phyloP scores from a whole-genome alignment of 1,140 invertebrate species.

The Neodiprion lecontei region DNA sequence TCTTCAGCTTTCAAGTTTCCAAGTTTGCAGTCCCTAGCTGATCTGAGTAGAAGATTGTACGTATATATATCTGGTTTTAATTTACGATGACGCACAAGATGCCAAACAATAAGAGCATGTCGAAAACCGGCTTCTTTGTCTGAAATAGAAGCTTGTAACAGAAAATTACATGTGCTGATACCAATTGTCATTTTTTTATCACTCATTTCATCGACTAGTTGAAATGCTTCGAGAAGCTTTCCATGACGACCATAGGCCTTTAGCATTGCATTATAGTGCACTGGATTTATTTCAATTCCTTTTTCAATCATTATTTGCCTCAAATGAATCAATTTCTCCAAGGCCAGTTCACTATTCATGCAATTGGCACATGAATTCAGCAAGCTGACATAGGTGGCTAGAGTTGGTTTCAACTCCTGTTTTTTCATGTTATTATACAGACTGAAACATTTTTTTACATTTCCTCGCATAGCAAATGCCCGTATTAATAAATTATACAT shows the following conservation, averaged over 20 bases:
- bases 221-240: constrained; percentile 77
- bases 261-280: constrained; percentile 87
- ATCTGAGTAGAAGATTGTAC: constrained; percentile 83
- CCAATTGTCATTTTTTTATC: constrained; percentile 70
- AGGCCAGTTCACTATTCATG: constrained; percentile 71
- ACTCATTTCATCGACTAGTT: constrained; percentile 84
- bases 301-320: constrained; percentile 74
- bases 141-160: constrained; percentile 83
- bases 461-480: constrained; percentile 80
- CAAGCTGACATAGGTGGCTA: constrained; percentile 80
- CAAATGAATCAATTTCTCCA: constrained; percentile 60
- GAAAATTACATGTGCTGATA: constrained; percentile 76
- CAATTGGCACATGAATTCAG: constrained; percentile 89
- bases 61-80: constrained; percentile 74
- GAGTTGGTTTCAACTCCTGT: constrained; percentile 69
- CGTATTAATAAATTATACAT: constrained; percentile 83
- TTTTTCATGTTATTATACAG: constrained; percentile 85
- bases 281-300: constrained; percentile 72
- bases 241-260: constrained; percentile 88
- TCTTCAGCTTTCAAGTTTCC: constrained; percentile 70
- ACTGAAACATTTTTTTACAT: constrained; percentile 83
- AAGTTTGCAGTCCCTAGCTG: constrained; percentile 80
- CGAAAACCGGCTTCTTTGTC: constrained; percentile 81
- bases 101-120: constrained; percentile 84
- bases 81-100: constrained; percentile 73